Evolutionary conservation across 2,888 invertebrate species (phyloP), one percentile per base, ranked within the genome.

Genomic region (Scaptomyza flava): DNA sequence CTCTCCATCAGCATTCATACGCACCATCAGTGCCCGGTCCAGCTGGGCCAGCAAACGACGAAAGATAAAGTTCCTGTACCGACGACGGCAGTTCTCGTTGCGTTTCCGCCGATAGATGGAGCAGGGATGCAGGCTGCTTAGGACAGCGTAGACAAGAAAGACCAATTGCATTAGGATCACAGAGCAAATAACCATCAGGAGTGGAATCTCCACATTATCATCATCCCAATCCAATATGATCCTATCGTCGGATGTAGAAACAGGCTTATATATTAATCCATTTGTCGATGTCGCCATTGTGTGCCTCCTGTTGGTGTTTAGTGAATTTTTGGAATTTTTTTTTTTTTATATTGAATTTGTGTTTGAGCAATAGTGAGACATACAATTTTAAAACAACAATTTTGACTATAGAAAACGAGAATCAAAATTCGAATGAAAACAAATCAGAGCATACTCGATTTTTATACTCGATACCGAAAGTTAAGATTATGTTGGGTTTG

Each of bases 41-140:
- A 81, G 42, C 6, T 81, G 70, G 6, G 66, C 53, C 51, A 81
- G 42, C 5, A 84, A 47, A 0, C 80, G 82, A 0, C 82, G 76
- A 27, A 85, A 66, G 7, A 81, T 71, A 23, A 72, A 84, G 43
- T 58, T 70, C 11, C 60, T 51, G 14, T 54, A 81, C 8, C 62
- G 68, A 0, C 60, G 62, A 8, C 82, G 79, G 14, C 20, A 56
- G 20, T 31, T 38, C 59, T 62, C 70, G 30, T 62, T 70, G 0
- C 57, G 20, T 34, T 76, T 60, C 7, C 53, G 56, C 1, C 64
- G 66, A 11, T 67, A 58, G 42, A 64, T 12, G 2, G 51, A 17
- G 42, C 42, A 45, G 1, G 69, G 69, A 11, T 65, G 66, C 14
- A 75, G 33, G 6, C 60, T 48, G 14, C 27, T 59, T 23, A 78